Percentiles rank a stretch among this genome's conserved stretches.
Evolutionary conservation across 2,797 vertebrate genomes (phyloP).

Genomic region (Lepus townsendii): DNA sequence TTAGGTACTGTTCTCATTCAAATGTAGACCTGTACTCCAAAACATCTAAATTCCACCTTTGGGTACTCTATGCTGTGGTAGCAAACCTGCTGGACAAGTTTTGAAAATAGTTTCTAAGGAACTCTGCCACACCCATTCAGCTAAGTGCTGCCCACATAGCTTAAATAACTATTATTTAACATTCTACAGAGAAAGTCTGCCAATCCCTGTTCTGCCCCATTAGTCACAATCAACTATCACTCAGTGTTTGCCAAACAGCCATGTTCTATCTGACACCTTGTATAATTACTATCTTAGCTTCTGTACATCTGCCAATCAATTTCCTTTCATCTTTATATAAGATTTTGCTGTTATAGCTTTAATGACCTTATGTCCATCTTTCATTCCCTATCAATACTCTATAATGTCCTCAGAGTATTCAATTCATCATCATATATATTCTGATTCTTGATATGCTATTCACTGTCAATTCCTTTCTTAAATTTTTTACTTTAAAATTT

Average conservation of each 20-base stretch:
- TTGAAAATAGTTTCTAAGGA: not conserved
- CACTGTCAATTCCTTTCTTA: not conserved
- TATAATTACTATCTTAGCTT: conserved; percentile 17
- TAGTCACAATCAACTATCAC: not conserved
- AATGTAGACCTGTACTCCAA: not conserved
- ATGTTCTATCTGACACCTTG: not conserved
- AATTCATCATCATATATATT: not conserved
- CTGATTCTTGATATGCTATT: not conserved
- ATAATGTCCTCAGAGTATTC: not conserved
- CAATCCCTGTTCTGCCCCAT: not conserved
- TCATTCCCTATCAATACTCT: not conserved
- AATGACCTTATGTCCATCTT: not conserved
- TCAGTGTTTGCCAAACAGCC: not conserved
- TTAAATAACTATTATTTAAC: not conserved
- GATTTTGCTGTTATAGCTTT: not conserved
- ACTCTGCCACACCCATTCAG: not conserved
- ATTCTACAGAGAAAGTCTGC: not conserved
- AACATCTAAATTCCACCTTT: conserved; percentile 13
- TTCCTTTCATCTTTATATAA: not conserved
- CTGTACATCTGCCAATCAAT: not conserved
- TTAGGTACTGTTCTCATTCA: not conserved
- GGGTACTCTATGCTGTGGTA: not conserved
- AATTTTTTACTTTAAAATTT: too few relatives aligned
- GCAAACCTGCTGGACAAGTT: conserved; percentile 10
- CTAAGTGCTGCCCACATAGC: not conserved